These are phyloP conservation scores for Drosophila albomicans DNA, from an alignment of 1,140 invertebrate species.

Conservation along the genomic window DNA sequence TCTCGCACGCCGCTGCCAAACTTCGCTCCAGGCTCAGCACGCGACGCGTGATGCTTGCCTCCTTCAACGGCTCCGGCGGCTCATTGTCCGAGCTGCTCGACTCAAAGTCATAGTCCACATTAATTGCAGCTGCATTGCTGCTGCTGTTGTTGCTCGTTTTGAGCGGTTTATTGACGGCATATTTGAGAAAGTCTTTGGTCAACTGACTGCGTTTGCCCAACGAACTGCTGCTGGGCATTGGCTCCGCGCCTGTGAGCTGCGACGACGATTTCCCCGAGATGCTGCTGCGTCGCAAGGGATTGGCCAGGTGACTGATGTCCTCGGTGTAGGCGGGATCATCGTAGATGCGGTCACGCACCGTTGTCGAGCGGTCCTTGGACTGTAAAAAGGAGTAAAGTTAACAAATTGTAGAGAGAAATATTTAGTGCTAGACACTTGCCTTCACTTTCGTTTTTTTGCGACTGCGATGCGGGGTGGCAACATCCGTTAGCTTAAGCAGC, in stretches of 20 bases:
- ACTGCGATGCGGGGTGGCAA: slow-evolving; percentile 76
- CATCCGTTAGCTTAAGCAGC: slow-evolving; percentile 78
- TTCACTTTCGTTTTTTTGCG: slow-evolving; percentile 83
- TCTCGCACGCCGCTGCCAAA: slow-evolving; percentile 44
- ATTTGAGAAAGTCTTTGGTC: slow-evolving; percentile 72
- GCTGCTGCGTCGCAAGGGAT: slow-evolving; percentile 80
- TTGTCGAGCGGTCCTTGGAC: slow-evolving; percentile 74
- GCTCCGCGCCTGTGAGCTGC: slow-evolving; percentile 14
- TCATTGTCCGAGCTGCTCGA: slow-evolving; percentile 81
- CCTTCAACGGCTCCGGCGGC: slow-evolving; percentile 28
- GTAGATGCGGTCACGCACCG: slow-evolving; percentile 78
- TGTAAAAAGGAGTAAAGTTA: slow-evolving; percentile 19
- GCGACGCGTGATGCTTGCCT: slow-evolving; percentile 51
- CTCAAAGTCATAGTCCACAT: slow-evolving; percentile 49
- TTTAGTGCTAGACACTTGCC: slow-evolving; percentile 39
- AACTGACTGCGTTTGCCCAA: slow-evolving; percentile 71
- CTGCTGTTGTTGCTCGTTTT: slow-evolving; percentile 28
- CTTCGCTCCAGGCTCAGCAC: slow-evolving; percentile 77
- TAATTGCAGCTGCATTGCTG: background rate
- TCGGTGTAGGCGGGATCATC: slow-evolving; percentile 84
- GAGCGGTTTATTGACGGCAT: slow-evolving; percentile 54
- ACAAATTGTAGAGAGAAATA: too few relatives aligned
- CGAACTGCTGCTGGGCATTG: slow-evolving; percentile 61
- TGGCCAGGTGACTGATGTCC: slow-evolving; percentile 83
- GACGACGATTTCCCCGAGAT: slow-evolving; percentile 64